These are phyloP conservation scores for Phaonia tiefii DNA, from an alignment of 2,888 invertebrate genomes.

Conservation along the genomic window DNA sequence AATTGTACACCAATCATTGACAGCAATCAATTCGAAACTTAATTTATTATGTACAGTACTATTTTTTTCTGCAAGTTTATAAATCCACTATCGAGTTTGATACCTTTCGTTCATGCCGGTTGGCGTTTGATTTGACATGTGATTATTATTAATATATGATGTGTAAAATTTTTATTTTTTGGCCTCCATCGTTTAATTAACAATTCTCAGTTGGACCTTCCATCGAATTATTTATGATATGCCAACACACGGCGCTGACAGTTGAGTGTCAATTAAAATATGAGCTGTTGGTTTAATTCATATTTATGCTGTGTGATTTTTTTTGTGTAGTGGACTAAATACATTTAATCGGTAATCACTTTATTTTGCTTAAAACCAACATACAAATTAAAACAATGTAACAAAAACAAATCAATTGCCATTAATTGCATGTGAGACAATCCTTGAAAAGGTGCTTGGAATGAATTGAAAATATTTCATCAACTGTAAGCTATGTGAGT, in stretches of 20 bases:
- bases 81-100: too few species aligned
- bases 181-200: background rate
- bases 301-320: constrained; percentile 12
- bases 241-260: background rate
- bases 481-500: too few species aligned
- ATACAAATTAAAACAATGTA: background rate
- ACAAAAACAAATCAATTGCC: too few species aligned
- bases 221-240: constrained; percentile 21
- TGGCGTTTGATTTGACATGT: background rate
- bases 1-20: too few species aligned
- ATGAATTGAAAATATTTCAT: too few species aligned
- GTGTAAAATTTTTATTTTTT: background rate
- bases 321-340: background rate
- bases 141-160: background rate
- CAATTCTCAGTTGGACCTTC: constrained; percentile 18
- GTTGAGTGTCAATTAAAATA: constrained; percentile 1
- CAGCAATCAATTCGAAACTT: too few species aligned
- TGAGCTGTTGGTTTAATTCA: background rate
- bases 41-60: too few species aligned
- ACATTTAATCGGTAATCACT: background rate
- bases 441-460: too few species aligned
- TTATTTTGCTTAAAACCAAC: background rate
- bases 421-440: too few species aligned
- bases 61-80: too few species aligned
- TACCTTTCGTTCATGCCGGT: background rate